Conservation (phyloP, 1,140 invertebrate genomes). For the Macrobrachium nipponense region DNA sequence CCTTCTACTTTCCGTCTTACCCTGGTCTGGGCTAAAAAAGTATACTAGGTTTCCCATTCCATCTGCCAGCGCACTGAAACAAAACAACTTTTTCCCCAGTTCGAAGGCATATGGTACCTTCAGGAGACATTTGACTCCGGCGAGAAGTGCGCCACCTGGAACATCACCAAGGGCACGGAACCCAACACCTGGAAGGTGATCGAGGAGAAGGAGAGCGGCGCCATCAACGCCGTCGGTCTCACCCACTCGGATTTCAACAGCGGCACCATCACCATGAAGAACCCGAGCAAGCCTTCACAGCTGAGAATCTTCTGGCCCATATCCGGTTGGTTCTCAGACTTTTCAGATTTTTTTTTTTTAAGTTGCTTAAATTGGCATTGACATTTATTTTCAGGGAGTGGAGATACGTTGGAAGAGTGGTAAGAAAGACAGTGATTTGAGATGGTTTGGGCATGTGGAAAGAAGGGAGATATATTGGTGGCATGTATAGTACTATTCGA, state of each 20-base stretch:
- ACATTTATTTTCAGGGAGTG: not conserved
- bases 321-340: not conserved
- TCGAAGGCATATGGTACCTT: slow-evolving; percentile 84
- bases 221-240: slow-evolving; percentile 50
- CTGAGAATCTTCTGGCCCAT: slow-evolving; percentile 78
- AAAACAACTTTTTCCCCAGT: slow-evolving; percentile 69
- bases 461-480: too few relatives aligned
- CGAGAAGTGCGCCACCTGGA: slow-evolving; percentile 82
- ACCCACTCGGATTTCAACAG: slow-evolving; percentile 74
- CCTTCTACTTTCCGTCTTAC: not conserved
- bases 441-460: too few relatives aligned
- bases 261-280: slow-evolving; percentile 74
- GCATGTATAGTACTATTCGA: too few relatives aligned
- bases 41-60: too few relatives aligned
- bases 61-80: too few relatives aligned
- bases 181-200: slow-evolving; percentile 77
- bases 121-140: slow-evolving; percentile 86
- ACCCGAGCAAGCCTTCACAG: slow-evolving; percentile 75
- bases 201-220: slow-evolving; percentile 80
- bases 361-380: not conserved
- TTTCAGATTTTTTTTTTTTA: too few relatives aligned
- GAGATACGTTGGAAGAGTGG: too few relatives aligned
- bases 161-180: slow-evolving; percentile 75
- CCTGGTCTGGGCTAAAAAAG: too few relatives aligned
- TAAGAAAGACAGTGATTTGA: too few relatives aligned